These are phyloP conservation scores for Branchinecta lynchi DNA, from an alignment of 1,140 invertebrate species.

Conservation along the genomic window DNA sequence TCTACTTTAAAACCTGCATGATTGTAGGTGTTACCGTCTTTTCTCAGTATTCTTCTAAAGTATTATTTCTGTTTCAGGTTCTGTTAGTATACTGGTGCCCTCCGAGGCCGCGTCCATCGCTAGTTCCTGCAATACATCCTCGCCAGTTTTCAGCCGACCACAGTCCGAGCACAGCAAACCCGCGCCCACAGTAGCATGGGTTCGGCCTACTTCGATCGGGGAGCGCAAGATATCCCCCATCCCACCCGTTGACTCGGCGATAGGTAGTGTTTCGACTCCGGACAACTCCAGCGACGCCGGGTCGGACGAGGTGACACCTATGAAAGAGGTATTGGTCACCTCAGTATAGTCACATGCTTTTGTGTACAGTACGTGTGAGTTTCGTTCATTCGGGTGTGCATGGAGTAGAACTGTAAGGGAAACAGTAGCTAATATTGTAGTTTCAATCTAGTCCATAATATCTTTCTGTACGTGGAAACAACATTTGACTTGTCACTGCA, in stretches of 20 bases:
- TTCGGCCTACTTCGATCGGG: background rate
- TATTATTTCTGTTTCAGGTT: background rate
- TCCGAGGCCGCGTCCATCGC: background rate
- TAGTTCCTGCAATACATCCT: background rate
- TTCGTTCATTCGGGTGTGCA: no score
- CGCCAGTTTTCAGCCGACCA: background rate
- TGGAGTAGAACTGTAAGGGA: no score
- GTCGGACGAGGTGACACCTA: background rate
- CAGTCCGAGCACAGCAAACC: background rate
- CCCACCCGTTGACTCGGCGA: background rate
- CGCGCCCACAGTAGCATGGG: background rate
- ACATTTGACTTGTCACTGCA: no score
- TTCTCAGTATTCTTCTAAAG: no score
- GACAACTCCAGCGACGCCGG: background rate
- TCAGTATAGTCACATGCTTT: background rate
- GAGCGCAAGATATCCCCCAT: background rate
- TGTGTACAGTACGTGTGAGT: background rate
- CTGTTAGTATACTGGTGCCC: background rate
- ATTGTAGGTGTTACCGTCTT: no score
- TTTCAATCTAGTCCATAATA: no score
- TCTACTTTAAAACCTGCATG: no score
- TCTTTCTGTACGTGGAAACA: no score
- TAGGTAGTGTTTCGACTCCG: background rate
- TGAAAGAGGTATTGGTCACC: conserved; percentile 9
- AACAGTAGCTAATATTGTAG: no score